Evolutionary conservation across 2,888 invertebrate genomes (phyloP), one percentile per base, ranked within the genome.

Genomic region (Pilophorus perplexus): DNA sequence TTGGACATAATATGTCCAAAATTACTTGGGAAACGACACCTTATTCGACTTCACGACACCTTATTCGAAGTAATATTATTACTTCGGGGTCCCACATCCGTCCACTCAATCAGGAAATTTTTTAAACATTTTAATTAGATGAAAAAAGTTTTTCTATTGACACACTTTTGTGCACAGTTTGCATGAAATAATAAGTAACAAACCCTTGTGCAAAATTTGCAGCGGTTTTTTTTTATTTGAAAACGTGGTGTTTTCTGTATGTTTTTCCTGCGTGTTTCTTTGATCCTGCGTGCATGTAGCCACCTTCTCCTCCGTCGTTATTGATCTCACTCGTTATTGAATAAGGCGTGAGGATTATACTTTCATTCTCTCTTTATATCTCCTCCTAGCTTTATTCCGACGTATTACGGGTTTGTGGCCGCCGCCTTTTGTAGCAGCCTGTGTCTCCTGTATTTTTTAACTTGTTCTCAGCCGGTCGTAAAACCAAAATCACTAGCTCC

Each of bases 401-500:
- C 2, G 52, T 28, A 25, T 28, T 5, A 12, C 8, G 14, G 27
- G 14, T 52, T 28, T 28, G 52, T 52, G 10, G 27, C 25, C 33
- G 23, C 48, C 48, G 44, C 16, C 16, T 2, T 38, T 2, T 14
- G 20, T 2, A 23, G 48, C 22, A n/a, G 48, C 2, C 48, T 22
- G 5, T 3, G 52, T 52, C 52, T 52, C 52, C 27, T 52, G 33
- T 52, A 52, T 38, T 55, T 55, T 38, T 55, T 38, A 37, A 55
- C 40, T 37, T 33, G 37, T 18, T 3, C 40, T 38, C 37, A 3
- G 8, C n/a, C 4, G 55, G 40, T 38, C 38, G 59, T 59, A 59
- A 59, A 59, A 42, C 27, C 23, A 25, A 40, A 59, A 59, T 59
- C 59, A 25, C 59, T 40, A 33, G 28, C 38, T 42, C 55, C 42